Conservation (phyloP, 2,113 vertebrate genomes). For the Pipa parva region DNA sequence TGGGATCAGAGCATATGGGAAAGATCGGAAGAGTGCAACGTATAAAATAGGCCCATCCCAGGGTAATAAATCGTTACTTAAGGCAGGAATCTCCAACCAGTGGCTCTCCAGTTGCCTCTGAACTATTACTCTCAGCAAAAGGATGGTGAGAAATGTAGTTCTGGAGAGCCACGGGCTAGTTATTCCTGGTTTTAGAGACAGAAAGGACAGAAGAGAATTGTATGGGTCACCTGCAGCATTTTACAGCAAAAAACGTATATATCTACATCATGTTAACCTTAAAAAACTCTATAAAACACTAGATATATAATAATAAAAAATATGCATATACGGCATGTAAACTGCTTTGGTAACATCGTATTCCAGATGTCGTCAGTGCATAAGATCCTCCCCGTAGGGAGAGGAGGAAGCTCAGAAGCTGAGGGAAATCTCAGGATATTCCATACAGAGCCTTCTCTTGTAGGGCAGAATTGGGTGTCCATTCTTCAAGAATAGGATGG, state of each 20-base stretch:
- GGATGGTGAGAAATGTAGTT: slow-evolving; percentile 51
- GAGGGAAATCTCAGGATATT: slow-evolving; percentile 39
- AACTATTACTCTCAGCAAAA: not conserved
- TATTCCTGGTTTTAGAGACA: slow-evolving; percentile 50
- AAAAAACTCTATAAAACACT: slow-evolving; percentile 93
- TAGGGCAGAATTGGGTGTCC: slow-evolving; percentile 14
- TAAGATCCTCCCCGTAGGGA: slow-evolving; percentile 35
- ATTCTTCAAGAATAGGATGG: slow-evolving; percentile 71
- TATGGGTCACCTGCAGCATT: slow-evolving; percentile 66
- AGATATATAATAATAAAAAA: slow-evolving; percentile 96
- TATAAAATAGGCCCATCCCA: slow-evolving; percentile 40
- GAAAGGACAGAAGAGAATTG: slow-evolving; percentile 56
- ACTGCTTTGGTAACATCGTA: slow-evolving; percentile 99
- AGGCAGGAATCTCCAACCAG: slow-evolving; percentile 1
- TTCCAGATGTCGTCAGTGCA: slow-evolving; percentile 88
- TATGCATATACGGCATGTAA: slow-evolving; percentile 98
- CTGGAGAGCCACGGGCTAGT: slow-evolving; percentile 65
- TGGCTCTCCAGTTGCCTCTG: not conserved
- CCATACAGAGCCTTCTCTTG: slow-evolving; percentile 20
- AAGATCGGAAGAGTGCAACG: slow-evolving; percentile 16
- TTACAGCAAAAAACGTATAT: slow-evolving; percentile 65
- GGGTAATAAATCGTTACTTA: slow-evolving; percentile 15
- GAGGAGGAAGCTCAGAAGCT: slow-evolving; percentile 55
- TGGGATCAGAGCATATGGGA: slow-evolving; percentile 1
- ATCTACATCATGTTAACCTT: slow-evolving; percentile 77